These are phyloP conservation scores for Pachycephala philippinensis DNA, from an alignment of 2,113 vertebrate species.

Conservation along the genomic window DNA sequence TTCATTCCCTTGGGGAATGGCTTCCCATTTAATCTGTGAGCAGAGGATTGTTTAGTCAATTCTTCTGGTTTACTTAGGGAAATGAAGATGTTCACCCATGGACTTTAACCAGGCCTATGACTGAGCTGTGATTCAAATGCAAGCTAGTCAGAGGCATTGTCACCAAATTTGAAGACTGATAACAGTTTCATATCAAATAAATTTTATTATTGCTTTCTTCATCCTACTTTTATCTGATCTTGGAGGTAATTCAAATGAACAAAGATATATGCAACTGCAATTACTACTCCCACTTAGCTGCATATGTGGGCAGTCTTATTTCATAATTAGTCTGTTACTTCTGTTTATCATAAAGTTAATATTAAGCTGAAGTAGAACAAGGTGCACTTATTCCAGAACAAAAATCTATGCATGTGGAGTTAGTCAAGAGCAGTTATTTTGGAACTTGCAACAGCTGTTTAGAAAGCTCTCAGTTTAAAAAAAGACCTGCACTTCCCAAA, in stretches of 20 bases:
- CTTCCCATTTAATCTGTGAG: background rate
- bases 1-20: background rate
- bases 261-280: background rate
- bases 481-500: background rate
- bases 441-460: background rate
- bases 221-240: background rate
- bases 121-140: background rate
- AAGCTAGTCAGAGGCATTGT: background rate
- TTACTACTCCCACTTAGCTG: background rate
- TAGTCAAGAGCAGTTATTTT: conserved; percentile 3
- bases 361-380: background rate
- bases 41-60: background rate
- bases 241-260: background rate
- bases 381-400: background rate
- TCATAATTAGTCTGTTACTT: background rate
- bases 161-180: background rate
- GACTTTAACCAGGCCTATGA: background rate
- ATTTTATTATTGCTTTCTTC: background rate
- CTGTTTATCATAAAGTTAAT: background rate
- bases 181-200: background rate
- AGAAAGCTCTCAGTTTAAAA: background rate
- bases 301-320: background rate
- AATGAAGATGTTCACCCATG: background rate
- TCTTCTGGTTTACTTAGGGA: background rate
- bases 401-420: background rate